A percentile compares a stretch with the other conserved stretches of the same genome.
These are phyloP conservation scores for Alviniconcha marisindica DNA, from an alignment of 1,140 invertebrate genomes.

Conservation along the genomic window DNA sequence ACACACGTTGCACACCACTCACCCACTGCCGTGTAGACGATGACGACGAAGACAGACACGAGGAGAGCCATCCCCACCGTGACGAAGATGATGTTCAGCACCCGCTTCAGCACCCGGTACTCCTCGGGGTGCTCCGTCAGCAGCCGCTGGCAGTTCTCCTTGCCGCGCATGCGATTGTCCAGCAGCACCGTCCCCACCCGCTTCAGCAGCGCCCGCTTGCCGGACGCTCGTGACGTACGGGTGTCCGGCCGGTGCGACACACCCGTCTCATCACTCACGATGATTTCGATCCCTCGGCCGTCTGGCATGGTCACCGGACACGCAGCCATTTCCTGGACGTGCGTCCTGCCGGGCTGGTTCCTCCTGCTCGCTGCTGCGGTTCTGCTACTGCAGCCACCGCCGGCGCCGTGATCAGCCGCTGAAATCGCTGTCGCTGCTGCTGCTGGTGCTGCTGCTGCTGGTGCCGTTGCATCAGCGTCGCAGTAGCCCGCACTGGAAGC, in stretches of 20 bases:
- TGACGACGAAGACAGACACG: slow-evolving; percentile 55
- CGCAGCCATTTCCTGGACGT: slow-evolving; percentile 27
- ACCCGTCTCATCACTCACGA: slow-evolving; percentile 52
- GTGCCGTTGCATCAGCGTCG: not conserved
- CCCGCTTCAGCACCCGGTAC: slow-evolving; percentile 53
- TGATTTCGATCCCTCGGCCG: slow-evolving; percentile 54
- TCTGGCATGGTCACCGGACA: slow-evolving; percentile 43
- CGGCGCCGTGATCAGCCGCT: not conserved
- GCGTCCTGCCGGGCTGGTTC: not conserved
- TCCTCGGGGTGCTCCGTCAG: slow-evolving; percentile 51
- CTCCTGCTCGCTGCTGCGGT: not conserved
- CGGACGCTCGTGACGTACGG: slow-evolving; percentile 7
- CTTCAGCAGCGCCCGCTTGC: slow-evolving; percentile 48
- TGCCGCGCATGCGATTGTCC: slow-evolving; percentile 53
- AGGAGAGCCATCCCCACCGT: slow-evolving; percentile 54
- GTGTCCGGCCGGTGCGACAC: slow-evolving; percentile 34
- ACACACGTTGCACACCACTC: slow-evolving; percentile 21
- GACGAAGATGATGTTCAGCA: slow-evolving; percentile 57
- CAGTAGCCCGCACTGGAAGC: no score
- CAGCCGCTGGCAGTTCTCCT: slow-evolving; percentile 46
- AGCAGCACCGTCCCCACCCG: slow-evolving; percentile 47
- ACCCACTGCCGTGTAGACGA: slow-evolving; percentile 56
- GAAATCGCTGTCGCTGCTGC: not conserved
- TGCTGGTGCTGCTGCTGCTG: not conserved
- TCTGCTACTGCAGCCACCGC: not conserved